phyloP scores from a whole-genome alignment of 35 echinoderm and acorn worm species.

The Hemicentrotus pulcherrimus region DNA sequence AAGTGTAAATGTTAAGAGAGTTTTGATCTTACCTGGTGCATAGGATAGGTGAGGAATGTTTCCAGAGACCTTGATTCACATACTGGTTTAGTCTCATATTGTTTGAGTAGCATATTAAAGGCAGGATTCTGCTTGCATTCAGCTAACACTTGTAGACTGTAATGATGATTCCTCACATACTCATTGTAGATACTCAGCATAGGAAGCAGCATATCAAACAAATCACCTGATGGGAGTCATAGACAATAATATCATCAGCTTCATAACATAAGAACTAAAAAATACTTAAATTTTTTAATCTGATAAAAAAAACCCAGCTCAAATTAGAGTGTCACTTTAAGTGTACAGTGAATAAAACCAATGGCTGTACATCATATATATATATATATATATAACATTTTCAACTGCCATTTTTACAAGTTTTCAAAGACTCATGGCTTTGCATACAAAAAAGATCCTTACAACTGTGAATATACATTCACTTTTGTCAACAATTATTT shows the following conservation, averaged over 20 bases:
- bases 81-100: constrained; percentile 88
- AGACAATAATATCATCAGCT: not conserved
- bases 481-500: no score
- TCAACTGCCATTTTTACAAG: no score
- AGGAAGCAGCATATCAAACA: constrained; percentile 97
- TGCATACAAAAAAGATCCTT: no score
- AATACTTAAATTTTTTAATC: no score
- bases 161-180: constrained; percentile 95
- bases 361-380: no score
- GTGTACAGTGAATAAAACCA: no score
- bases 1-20: not conserved
- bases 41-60: constrained; percentile 97
- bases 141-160: constrained; percentile 91
- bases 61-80: constrained; percentile 92
- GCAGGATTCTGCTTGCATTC: constrained; percentile 88
- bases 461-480: no score
- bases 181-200: constrained; percentile 99
- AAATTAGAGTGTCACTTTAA: no score
- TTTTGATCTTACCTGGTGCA: constrained; percentile 85
- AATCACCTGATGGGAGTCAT: constrained; percentile 56
- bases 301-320: no score
- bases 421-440: no score
- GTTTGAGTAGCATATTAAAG: constrained; percentile 80
- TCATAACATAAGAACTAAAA: no score
- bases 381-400: no score